phyloP scores from a whole-genome alignment of 2,113 vertebrate genomes.

The Pitta sordida region DNA sequence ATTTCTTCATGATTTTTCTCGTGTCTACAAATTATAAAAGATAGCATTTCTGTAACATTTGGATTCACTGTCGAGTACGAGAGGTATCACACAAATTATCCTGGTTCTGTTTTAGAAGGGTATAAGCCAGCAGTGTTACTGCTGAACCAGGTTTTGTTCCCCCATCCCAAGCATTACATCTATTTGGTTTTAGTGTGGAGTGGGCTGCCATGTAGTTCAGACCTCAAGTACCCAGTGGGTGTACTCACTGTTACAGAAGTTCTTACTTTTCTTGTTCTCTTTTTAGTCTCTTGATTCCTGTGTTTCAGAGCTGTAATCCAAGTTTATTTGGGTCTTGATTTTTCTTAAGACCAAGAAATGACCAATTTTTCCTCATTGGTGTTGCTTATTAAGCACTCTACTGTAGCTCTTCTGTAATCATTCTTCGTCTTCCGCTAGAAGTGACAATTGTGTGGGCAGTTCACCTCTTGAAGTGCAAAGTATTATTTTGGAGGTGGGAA shows the following conservation, averaged over 20 bases:
- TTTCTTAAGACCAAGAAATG: neutral
- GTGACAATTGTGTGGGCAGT: conserved; percentile 33
- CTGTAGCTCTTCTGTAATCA: neutral
- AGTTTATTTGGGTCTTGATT: neutral
- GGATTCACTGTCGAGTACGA: neutral
- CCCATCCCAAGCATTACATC: neutral
- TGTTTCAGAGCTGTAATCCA: neutral
- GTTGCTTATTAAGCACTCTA: neutral
- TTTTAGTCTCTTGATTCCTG: neutral
- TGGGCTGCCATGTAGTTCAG: neutral
- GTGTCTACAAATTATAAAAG: neutral
- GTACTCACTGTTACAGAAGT: neutral
- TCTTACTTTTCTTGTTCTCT: neutral
- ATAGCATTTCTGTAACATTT: neutral
- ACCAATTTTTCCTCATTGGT: neutral
- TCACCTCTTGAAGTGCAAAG: conserved; percentile 47
- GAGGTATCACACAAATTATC: neutral
- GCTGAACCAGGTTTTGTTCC: neutral
- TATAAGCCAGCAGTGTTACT: neutral
- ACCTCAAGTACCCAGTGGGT: neutral
- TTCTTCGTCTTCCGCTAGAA: neutral
- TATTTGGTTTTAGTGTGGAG: neutral
- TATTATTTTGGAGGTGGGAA: conserved; percentile 54
- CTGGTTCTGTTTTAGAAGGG: neutral
- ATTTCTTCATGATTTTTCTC: neutral